A percentile compares a stretch with the other conserved stretches of the same genome.
Conservation (phyloP, 2,888 invertebrate genomes). For the Opisthograptis luteolata region DNA sequence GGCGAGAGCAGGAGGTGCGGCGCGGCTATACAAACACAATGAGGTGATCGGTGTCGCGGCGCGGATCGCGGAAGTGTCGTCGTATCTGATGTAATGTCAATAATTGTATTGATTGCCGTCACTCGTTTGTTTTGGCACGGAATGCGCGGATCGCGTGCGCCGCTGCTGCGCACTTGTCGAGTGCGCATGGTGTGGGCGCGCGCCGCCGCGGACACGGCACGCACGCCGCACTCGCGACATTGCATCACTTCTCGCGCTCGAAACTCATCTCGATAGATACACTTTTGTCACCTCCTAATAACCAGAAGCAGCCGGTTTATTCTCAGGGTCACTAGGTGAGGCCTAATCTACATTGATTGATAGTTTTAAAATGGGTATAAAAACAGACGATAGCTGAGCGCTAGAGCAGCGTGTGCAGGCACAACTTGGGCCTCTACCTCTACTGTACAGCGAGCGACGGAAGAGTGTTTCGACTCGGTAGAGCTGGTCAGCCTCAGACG, state of each 20-base stretch:
- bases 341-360: conserved; percentile 2
- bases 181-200: conserved; percentile 15
- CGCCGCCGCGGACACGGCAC: not conserved
- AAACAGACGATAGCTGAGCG: not conserved
- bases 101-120: conserved; percentile 16
- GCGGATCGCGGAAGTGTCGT: conserved; percentile 13
- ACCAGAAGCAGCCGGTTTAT: conserved; percentile 10
- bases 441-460: too few relatives aligned
- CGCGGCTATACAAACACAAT: too few relatives aligned
- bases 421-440: too few relatives aligned
- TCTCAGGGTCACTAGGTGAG: not conserved
- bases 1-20: too few relatives aligned
- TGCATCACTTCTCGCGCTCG: conserved; percentile 5
- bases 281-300: conserved; percentile 34
- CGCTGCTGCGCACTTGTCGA: conserved; percentile 30
- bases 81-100: conserved; percentile 18
- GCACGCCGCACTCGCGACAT: not conserved
- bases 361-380: not conserved
- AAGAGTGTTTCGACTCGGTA: too few relatives aligned
- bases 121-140: conserved; percentile 12
- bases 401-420: too few relatives aligned
- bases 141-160: conserved; percentile 18
- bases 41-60: not conserved
- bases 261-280: too few relatives aligned
- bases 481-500: too few relatives aligned